phyloP scores from a whole-genome alignment of 2,888 invertebrate species.

The Ornithoptera alexandrae region DNA sequence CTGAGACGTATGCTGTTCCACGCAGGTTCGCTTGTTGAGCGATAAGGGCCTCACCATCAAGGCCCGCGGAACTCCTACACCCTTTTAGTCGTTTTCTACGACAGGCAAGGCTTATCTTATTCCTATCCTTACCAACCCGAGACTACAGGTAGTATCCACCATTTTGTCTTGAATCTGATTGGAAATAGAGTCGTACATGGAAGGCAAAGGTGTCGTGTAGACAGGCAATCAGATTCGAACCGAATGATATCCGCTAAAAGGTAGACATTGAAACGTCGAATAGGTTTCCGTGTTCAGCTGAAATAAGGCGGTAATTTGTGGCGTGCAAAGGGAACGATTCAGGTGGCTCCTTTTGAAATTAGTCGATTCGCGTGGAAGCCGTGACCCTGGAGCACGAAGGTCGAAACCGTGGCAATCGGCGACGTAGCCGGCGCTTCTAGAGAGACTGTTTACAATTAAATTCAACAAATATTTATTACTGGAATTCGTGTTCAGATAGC shows the following conservation, averaged over 20 bases:
- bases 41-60: too few relatives aligned
- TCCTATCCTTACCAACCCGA: too few relatives aligned
- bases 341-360: constrained; percentile 50
- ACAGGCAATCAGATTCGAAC: neutral
- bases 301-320: constrained; percentile 44
- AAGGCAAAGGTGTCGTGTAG: too few relatives aligned
- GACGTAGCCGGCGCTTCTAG: constrained; percentile 45
- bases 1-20: too few relatives aligned
- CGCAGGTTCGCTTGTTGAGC: too few relatives aligned
- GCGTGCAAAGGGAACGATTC: constrained; percentile 55
- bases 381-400: constrained; percentile 57
- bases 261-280: neutral
- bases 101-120: too few relatives aligned
- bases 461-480: constrained; percentile 30
- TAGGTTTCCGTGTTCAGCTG: constrained; percentile 42
- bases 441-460: constrained; percentile 16
- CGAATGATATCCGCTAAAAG: neutral
- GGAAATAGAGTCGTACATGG: too few relatives aligned
- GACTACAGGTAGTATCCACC: too few relatives aligned
- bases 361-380: constrained; percentile 56
- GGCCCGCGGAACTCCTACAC: too few relatives aligned
- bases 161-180: too few relatives aligned
- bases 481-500: constrained; percentile 1
- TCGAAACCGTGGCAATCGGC: constrained; percentile 60
- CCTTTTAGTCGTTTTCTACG: too few relatives aligned